Percentiles rank a stretch among this genome's conserved stretches.
Conservation (phyloP, 1,140 invertebrate genomes). For the Eulimnadia texana region DNA sequence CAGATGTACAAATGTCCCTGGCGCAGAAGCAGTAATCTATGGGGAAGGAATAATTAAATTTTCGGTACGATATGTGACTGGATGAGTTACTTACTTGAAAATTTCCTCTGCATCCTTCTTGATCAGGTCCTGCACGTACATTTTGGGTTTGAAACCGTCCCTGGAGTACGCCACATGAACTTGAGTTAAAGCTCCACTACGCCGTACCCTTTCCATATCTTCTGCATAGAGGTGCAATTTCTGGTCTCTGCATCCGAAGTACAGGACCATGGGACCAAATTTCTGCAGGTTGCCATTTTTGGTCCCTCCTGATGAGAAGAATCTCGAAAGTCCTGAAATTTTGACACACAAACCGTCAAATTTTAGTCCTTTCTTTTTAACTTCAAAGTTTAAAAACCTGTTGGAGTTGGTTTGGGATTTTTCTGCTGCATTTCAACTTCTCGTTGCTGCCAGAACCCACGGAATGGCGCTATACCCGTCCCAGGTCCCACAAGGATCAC, state of each 20-base stretch:
- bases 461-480: constrained; percentile 43
- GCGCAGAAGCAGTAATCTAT: background rate
- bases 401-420: too few relatives aligned
- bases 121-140: constrained; percentile 5
- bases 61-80: too few relatives aligned
- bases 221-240: constrained; percentile 3
- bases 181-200: background rate
- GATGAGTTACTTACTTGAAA: background rate
- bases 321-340: too few relatives aligned
- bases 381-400: too few relatives aligned
- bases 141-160: background rate
- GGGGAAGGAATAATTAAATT: background rate
- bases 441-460: constrained; percentile 77
- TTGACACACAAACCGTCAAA: too few relatives aligned
- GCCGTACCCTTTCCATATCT: background rate
- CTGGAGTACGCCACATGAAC: background rate
- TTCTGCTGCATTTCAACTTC: background rate
- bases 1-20: constrained; percentile 6
- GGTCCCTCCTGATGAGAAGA: too few relatives aligned
- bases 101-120: constrained; percentile 1
- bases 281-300: background rate
- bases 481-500: constrained; percentile 89
- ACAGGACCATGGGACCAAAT: background rate
- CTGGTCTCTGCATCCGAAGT: background rate
- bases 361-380: too few relatives aligned